phyloP scores from a whole-genome alignment of 1,140 invertebrate species.

The Drosophila mauritiana region DNA sequence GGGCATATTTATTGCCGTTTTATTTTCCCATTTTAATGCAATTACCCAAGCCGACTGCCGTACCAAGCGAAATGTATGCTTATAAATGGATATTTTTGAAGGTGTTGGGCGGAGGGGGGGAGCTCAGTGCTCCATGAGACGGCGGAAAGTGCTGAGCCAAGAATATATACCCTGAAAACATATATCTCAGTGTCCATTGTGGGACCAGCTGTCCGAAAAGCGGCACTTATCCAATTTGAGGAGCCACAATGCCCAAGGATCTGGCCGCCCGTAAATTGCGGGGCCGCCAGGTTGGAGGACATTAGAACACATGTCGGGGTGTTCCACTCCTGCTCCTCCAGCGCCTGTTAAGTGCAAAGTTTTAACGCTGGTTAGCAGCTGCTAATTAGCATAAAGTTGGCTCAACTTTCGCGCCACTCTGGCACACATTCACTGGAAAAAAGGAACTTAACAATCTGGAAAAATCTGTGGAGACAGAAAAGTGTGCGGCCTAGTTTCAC shows the following conservation, averaged over 20 bases:
- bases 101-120: conserved; percentile 27
- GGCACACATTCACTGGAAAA: conserved; percentile 30
- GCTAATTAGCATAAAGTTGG: conserved; percentile 80
- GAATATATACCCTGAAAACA: conserved; percentile 7
- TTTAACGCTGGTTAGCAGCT: conserved; percentile 56
- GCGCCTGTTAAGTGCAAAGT: conserved; percentile 56
- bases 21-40: conserved; percentile 76
- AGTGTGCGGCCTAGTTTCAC: not conserved
- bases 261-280: conserved; percentile 25
- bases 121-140: conserved; percentile 36
- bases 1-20: conserved; percentile 73
- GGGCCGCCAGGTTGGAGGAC: conserved; percentile 22
- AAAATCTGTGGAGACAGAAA: not conserved
- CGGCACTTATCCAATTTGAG: conserved; percentile 40
- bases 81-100: conserved; percentile 42
- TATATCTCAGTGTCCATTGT: conserved; percentile 37
- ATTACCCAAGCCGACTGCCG: conserved; percentile 44
- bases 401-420: conserved; percentile 39
- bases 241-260: conserved; percentile 11
- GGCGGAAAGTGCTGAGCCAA: conserved; percentile 25
- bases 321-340: conserved; percentile 11
- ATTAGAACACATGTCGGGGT: conserved; percentile 41
- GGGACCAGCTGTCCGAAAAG: conserved; percentile 43
- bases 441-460: not conserved
- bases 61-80: conserved; percentile 19